Base-by-base conservation (phyloP, 2,888 invertebrate species). In the Platynereis dumerilii region DNA sequence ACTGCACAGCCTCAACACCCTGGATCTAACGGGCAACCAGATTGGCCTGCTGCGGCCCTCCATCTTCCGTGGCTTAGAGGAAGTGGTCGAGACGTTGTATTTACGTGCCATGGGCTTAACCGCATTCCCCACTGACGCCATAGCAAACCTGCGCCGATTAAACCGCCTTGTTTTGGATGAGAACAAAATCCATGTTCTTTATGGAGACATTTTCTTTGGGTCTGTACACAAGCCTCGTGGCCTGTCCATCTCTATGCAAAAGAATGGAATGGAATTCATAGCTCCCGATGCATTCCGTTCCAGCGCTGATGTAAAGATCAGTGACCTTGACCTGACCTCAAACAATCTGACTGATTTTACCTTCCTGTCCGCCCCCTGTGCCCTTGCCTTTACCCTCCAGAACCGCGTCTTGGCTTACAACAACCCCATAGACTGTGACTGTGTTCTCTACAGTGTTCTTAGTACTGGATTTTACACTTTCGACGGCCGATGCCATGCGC, bases 21-120 rank as follows among this genome's bases (percentile, higher is more conserved):
- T 48, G 48, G 48, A 48, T n/a, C 48, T 48, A 12, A 48, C 48
- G 48, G 48, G 48, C n/a, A 48, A 48, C 48, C n/a, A 48, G 22
- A n/a, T 48, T 7, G 20, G 22, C 22, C 20, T 20, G 20, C 20
- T 48, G 48, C n/a, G 48, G 3, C 20, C n/a, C 7, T 20, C n/a
- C n/a, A n/a, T 48, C 7, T 48, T 48, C 22, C 20, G n/a, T 48
- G 48, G 48, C 48, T 22, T 48, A 48, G 48, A 48, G 22, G 17
- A 48, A 10, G 17, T 48, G 5, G 20, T 48, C 3, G 48, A 48
- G 22, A 48, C n/a, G n/a, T 22, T 48, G 48, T 48, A 48, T 22
- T 48, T 48, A 48, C n/a, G 48, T n/a, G 20, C n/a, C n/a, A 48
- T 48, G 48, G 48, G 48, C n/a, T 22, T 48, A 7, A 48, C 48